Evolutionary conservation across 2,113 vertebrate species (phyloP).

Genomic region (Syngnathus typhle): DNA sequence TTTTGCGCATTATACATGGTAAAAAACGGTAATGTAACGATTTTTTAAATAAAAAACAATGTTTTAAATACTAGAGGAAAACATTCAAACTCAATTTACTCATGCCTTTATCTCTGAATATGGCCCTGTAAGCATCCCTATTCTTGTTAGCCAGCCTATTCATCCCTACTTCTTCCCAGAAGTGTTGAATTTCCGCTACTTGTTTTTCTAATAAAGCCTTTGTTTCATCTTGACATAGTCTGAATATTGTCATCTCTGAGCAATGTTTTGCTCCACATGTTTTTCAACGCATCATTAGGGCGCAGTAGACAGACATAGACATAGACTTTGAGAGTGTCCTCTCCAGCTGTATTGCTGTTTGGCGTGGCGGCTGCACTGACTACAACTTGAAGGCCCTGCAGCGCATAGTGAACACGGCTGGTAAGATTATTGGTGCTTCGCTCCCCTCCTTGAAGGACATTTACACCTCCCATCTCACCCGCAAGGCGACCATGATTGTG

Average conservation of each 20-base stretch:
- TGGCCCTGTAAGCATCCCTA: not conserved
- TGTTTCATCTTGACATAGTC: slow-evolving; percentile 37
- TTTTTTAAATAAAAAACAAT: too few species aligned
- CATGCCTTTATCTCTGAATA: not conserved
- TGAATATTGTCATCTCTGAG: slow-evolving; percentile 40
- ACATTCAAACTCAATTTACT: not conserved
- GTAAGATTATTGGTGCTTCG: too few species aligned
- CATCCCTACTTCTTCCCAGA: slow-evolving; percentile 41
- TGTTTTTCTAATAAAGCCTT: slow-evolving; percentile 60
- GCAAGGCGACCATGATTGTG: too few species aligned
- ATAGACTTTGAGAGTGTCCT: too few species aligned
- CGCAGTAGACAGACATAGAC: slow-evolving; percentile 32
- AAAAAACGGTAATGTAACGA: too few species aligned
- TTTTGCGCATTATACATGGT: too few species aligned
- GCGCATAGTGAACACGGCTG: too few species aligned
- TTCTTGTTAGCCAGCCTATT: slow-evolving; percentile 18
- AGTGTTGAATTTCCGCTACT: slow-evolving; percentile 51
- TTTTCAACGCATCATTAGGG: slow-evolving; percentile 76
- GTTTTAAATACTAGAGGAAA: not conserved
- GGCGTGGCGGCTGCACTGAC: too few species aligned
- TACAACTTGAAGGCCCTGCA: too few species aligned
- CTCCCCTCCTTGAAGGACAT: too few species aligned
- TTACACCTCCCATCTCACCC: too few species aligned
- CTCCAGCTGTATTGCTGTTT: too few species aligned
- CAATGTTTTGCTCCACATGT: slow-evolving; percentile 9